These are phyloP conservation scores for Acanthopagrus latus DNA, from an alignment of 2,797 vertebrate genomes.

Conservation along the genomic window DNA sequence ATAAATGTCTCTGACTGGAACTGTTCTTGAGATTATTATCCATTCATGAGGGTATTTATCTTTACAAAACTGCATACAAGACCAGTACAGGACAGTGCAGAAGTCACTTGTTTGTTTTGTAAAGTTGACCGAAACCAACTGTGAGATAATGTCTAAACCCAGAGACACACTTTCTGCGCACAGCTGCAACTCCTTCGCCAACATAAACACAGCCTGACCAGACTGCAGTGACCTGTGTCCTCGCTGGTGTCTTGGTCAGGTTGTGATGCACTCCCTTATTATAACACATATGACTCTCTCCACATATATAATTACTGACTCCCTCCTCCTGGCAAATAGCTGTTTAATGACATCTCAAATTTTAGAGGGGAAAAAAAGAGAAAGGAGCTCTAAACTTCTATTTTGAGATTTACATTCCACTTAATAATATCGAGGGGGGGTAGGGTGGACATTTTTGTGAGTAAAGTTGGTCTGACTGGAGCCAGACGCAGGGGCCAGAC, in stretches of 20 bases:
- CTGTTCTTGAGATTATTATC: background rate
- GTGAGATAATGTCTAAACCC: slow-evolving; percentile 51
- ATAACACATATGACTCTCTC: slow-evolving; percentile 53
- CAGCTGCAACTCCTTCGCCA: slow-evolving; percentile 55
- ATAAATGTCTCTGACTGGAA: background rate
- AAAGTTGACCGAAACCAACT: slow-evolving; percentile 53
- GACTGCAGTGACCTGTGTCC: slow-evolving; percentile 63
- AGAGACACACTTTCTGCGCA: slow-evolving; percentile 49
- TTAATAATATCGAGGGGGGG: slow-evolving; percentile 67
- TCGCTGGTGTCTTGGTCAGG: slow-evolving; percentile 57
- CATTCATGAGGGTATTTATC: background rate
- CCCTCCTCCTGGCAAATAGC: slow-evolving; percentile 49
- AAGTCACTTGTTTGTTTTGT: slow-evolving; percentile 49
- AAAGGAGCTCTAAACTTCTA: slow-evolving; percentile 52
- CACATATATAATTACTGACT: slow-evolving; percentile 60
- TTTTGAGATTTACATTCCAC: slow-evolving; percentile 76
- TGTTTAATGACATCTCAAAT: slow-evolving; percentile 58
- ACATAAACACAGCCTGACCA: slow-evolving; percentile 64
- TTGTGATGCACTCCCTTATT: slow-evolving; percentile 58
- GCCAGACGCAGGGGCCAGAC: slow-evolving; percentile 81
- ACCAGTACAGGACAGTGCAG: slow-evolving; percentile 24
- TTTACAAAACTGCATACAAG: slow-evolving; percentile 3
- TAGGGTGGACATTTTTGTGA: slow-evolving; percentile 68
- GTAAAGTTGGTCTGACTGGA: slow-evolving; percentile 80
- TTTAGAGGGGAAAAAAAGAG: slow-evolving; percentile 28